phyloP scores from a whole-genome alignment of 2,113 vertebrate genomes.

The Xenopus borealis region DNA sequence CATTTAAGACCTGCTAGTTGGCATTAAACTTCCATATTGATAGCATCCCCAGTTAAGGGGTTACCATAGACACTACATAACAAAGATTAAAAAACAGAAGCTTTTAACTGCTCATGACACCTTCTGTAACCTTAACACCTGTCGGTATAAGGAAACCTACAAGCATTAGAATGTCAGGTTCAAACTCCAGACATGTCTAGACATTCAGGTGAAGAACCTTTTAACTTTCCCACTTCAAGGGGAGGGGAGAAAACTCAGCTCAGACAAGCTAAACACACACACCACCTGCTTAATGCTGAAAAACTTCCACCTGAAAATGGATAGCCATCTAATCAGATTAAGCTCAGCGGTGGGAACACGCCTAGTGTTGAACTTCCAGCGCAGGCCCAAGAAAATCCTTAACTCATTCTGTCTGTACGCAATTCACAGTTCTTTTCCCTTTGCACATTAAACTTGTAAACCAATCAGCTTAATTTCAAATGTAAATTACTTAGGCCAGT shows the following conservation, averaged over 20 bases:
- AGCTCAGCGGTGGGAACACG: conserved; percentile 46
- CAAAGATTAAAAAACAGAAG: conserved; percentile 54
- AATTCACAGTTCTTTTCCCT: neutral
- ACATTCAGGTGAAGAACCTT: conserved; percentile 64
- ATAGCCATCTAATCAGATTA: conserved; percentile 20
- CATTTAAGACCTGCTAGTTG: neutral
- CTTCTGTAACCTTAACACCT: conserved; percentile 48
- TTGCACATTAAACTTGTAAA: no score
- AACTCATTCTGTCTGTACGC: neutral
- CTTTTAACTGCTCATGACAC: conserved; percentile 41
- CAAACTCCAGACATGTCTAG: conserved; percentile 70
- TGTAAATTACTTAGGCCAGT: no score
- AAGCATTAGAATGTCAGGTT: conserved; percentile 57
- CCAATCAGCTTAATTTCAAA: no score
- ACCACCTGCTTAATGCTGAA: conserved; percentile 62
- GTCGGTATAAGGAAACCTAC: conserved; percentile 58
- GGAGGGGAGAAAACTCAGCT: conserved; percentile 67
- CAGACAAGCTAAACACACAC: conserved; percentile 68
- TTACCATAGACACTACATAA: conserved; percentile 28
- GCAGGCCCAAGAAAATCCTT: neutral
- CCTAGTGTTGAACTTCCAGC: conserved; percentile 37
- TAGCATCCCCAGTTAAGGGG: conserved; percentile 21
- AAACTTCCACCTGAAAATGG: conserved; percentile 65
- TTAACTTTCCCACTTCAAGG: conserved; percentile 68
- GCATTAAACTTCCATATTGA: conserved; percentile 16